phyloP scores from a whole-genome alignment of 1,140 invertebrate species.

The Lethrus apterus region DNA sequence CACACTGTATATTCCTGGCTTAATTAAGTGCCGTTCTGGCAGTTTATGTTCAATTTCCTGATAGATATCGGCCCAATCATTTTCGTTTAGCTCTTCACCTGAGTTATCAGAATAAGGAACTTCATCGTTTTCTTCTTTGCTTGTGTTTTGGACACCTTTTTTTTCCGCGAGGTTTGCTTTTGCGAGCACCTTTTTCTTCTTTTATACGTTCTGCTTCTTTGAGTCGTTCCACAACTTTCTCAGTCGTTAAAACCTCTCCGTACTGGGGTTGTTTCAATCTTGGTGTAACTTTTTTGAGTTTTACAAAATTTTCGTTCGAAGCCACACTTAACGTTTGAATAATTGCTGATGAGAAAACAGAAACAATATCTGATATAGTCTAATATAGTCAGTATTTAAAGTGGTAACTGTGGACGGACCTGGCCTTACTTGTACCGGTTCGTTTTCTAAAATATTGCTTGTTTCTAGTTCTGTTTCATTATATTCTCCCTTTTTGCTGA shows the following conservation, averaged over 20 bases:
- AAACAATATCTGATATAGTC: background rate
- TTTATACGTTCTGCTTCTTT: background rate
- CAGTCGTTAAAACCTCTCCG: background rate
- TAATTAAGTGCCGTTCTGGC: too few species aligned
- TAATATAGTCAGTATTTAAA: conserved; percentile 1
- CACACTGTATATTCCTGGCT: too few species aligned
- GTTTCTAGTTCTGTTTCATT: background rate
- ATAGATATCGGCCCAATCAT: too few species aligned
- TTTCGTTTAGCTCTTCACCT: too few species aligned
- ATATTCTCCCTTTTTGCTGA: background rate
- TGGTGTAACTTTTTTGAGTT: conserved; percentile 1
- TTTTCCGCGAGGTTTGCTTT: background rate
- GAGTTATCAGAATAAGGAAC: too few species aligned
- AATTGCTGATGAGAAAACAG: conserved; percentile 1
- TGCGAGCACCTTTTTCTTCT: background rate
- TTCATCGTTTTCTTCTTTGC: background rate
- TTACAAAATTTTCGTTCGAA: background rate
- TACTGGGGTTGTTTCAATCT: conserved; percentile 1
- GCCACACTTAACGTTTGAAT: background rate
- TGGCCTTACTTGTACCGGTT: background rate
- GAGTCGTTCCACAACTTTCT: background rate
- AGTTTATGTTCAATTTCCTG: too few species aligned
- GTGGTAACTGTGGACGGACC: background rate
- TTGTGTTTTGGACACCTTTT: too few species aligned
- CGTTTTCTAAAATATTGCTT: background rate